Evolutionary conservation across 1,140 invertebrate species (phyloP), one percentile per base, ranked within the genome.

Genomic region (Anadara kagoshimensis): DNA sequence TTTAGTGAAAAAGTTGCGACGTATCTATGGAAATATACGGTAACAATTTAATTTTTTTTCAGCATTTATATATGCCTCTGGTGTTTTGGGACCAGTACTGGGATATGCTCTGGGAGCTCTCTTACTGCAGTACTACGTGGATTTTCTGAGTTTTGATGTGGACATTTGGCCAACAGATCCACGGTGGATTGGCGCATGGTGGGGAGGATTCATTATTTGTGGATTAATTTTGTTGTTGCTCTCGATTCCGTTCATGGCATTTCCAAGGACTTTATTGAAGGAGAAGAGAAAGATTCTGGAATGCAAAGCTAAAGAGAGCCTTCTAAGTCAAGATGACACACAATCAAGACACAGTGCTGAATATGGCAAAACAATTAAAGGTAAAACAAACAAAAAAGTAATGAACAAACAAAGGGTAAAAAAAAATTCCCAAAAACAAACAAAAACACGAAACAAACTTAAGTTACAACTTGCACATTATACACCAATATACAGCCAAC

Each of bases 281-380:
- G 85, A 86, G 69, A 86, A 85, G 56, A 73, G 76, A 11, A 83
- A 82, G 29, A 47, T 87, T 10, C 43, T 85, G 66, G 84, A 87
- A 69, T 61, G 62, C 1, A 84, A 85, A 68, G 76, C 78, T 7
- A 80, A 82, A 41, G 84, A 84, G 56, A 81, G 83, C 51, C 57
- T 83, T 22, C 54, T 83, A 14, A 70, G 63, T 29, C 47, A 56
- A 7, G 76, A 82, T 7, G 67, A 79, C 26, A 36, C 57, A 90
- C 87, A 83, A 29, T 75, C 73, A 5, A n/a, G 54, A 22, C 89
- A 92, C 57, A 93, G 94, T 80, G 92, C 92, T 18, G 94, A 94
- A 63, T 97, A 96, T 89, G 95, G 95, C 61, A 95, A 94, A 88
- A 94, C 95, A 89, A 93, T 96, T n/a, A 96, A 95, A 94, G 94